Conservation (phyloP, 2,113 vertebrate species). For the Alaudala cheleensis region DNA sequence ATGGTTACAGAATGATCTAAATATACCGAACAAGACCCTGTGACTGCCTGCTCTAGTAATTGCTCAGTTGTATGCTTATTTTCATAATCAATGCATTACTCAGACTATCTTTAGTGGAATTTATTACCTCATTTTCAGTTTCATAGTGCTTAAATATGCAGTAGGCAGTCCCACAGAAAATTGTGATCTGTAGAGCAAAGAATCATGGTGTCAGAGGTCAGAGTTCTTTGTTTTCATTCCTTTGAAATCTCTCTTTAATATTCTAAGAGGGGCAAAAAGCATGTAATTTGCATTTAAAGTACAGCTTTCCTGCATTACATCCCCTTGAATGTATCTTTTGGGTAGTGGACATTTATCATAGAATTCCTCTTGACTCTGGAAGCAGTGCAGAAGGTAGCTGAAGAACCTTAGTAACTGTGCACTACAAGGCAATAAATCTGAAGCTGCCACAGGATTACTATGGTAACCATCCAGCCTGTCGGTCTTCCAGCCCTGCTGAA, state of each 20-base stretch:
- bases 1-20: constrained; percentile 61
- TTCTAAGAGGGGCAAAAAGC: constrained; percentile 69
- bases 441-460: constrained; percentile 77
- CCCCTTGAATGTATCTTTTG: constrained; percentile 64
- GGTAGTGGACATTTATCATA: constrained; percentile 74
- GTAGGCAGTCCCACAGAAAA: constrained; percentile 57
- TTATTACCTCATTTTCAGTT: constrained; percentile 73
- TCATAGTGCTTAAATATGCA: constrained; percentile 72
- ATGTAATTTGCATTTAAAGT: constrained; percentile 76
- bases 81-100: constrained; percentile 68
- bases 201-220: constrained; percentile 71
- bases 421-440: constrained; percentile 74
- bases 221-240: constrained; percentile 70
- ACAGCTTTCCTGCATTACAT: constrained; percentile 54
- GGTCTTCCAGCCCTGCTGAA: constrained; percentile 59
- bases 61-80: constrained; percentile 59
- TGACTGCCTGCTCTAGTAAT: constrained; percentile 61
- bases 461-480: constrained; percentile 78
- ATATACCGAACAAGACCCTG: constrained; percentile 22
- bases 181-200: constrained; percentile 57
- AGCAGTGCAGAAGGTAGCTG: constrained; percentile 70
- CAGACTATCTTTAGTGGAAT: constrained; percentile 65
- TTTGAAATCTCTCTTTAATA: constrained; percentile 74
- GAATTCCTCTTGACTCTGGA: constrained; percentile 67
- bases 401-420: constrained; percentile 62